These are phyloP conservation scores for Macaca mulatta DNA, from an alignment of 2,113 vertebrate genomes.

Conservation along the genomic window DNA sequence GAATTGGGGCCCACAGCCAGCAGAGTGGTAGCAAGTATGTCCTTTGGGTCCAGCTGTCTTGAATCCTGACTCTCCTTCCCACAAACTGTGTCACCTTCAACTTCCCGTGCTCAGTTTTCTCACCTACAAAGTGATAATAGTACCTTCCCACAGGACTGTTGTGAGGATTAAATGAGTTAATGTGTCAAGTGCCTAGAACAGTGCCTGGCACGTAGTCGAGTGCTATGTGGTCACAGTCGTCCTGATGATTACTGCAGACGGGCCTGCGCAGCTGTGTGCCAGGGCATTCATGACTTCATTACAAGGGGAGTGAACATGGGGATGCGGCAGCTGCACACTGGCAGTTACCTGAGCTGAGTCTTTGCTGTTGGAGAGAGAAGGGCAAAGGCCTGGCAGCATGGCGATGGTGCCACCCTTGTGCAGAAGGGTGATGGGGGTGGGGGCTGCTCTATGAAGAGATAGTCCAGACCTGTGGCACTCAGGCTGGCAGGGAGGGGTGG, in stretches of 20 bases:
- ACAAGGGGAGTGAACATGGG: not conserved
- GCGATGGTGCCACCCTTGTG: not conserved
- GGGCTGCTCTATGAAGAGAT: not conserved
- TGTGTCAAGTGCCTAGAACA: not conserved
- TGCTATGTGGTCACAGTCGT: not conserved
- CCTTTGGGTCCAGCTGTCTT: not conserved
- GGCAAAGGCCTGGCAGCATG: no score
- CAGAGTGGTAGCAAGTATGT: not conserved
- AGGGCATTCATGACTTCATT: not conserved
- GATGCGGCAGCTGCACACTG: not conserved
- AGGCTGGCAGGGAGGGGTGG: not conserved
- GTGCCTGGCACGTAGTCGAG: fast-evolving
- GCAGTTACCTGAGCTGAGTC: no score
- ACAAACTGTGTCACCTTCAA: not conserved
- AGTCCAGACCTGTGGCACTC: not conserved
- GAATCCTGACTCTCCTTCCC: not conserved
- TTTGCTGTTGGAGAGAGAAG: no score
- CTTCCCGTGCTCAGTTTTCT: not conserved
- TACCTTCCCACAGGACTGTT: fast-evolving
- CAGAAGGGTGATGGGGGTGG: not conserved
- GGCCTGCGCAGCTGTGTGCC: fast-evolving
- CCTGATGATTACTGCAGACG: not conserved
- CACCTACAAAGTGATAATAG: not conserved
- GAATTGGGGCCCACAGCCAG: not conserved
- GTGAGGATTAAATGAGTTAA: not conserved